These are phyloP conservation scores for Nysson spinosus DNA, from an alignment of 2,888 invertebrate genomes.

Conservation along the genomic window DNA sequence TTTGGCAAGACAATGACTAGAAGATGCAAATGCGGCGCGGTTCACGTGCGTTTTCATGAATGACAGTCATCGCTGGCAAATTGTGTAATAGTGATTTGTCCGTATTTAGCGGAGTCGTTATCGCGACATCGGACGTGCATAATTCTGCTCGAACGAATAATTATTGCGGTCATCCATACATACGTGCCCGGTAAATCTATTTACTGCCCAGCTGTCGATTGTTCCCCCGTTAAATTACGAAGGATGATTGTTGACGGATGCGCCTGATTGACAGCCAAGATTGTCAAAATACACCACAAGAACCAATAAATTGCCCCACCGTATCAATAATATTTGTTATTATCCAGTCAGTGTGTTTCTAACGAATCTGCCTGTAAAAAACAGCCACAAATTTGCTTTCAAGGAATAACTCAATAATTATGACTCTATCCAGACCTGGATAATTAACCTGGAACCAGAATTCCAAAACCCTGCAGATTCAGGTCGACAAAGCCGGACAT, in stretches of 20 bases:
- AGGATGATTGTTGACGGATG: slow-evolving; percentile 49
- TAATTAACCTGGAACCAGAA: no score
- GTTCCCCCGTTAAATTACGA: slow-evolving; percentile 49
- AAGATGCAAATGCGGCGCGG: not conserved
- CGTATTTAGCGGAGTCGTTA: slow-evolving; percentile 44
- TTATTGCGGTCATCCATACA: slow-evolving; percentile 68
- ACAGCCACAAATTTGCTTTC: no score
- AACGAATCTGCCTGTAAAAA: no score
- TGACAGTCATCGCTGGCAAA: slow-evolving; percentile 21
- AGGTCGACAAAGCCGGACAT: no score
- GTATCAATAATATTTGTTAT: no score
- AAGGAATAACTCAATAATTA: no score
- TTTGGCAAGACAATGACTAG: not conserved
- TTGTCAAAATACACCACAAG: slow-evolving; percentile 27
- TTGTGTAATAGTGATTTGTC: slow-evolving; percentile 39
- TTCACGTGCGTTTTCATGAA: not conserved
- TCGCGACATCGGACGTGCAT: slow-evolving; percentile 59
- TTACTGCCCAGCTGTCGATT: slow-evolving; percentile 54
- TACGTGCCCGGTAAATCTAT: slow-evolving; percentile 60
- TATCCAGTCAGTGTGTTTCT: no score
- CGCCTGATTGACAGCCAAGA: slow-evolving; percentile 32
- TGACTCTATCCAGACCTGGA: no score
- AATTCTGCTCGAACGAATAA: slow-evolving; percentile 69
- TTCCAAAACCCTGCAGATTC: no score
- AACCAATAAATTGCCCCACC: no score